These are phyloP conservation scores for Alosa sapidissima DNA, from an alignment of 2,797 vertebrate species.

Conservation along the genomic window DNA sequence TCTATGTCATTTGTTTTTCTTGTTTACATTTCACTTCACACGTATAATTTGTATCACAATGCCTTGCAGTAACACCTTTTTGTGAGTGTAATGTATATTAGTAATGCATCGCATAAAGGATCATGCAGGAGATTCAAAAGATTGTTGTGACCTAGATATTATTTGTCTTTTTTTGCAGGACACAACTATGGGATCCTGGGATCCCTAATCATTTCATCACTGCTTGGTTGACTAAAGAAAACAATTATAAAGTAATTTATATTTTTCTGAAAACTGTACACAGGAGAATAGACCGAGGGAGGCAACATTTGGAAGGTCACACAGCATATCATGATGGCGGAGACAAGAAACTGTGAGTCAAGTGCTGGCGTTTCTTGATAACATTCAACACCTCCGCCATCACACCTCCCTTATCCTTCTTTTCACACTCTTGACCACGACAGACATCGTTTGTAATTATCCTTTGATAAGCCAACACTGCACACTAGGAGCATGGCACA, in stretches of 20 bases:
- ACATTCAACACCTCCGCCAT: slow-evolving; percentile 10
- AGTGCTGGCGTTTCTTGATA: neutral
- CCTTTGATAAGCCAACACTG: neutral
- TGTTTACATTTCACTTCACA: neutral
- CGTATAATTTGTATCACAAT: neutral
- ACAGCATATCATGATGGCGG: neutral
- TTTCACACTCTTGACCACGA: neutral
- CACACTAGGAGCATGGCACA: neutral
- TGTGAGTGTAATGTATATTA: neutral
- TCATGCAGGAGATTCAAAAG: neutral
- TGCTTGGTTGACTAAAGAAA: neutral
- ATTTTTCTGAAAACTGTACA: neutral
- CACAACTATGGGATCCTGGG: neutral
- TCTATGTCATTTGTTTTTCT: neutral
- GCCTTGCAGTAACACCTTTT: neutral
- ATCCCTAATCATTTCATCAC: neutral
- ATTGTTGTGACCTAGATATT: neutral
- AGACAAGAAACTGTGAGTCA: neutral
- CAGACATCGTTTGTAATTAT: neutral
- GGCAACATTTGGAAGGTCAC: neutral
- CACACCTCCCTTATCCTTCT: neutral
- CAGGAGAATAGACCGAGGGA: neutral
- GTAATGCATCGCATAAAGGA: neutral
- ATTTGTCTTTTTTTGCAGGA: neutral
- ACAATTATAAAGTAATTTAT: neutral